Evolutionary conservation across 2,113 vertebrate species (phyloP).

Genomic region (Xenopus borealis): DNA sequence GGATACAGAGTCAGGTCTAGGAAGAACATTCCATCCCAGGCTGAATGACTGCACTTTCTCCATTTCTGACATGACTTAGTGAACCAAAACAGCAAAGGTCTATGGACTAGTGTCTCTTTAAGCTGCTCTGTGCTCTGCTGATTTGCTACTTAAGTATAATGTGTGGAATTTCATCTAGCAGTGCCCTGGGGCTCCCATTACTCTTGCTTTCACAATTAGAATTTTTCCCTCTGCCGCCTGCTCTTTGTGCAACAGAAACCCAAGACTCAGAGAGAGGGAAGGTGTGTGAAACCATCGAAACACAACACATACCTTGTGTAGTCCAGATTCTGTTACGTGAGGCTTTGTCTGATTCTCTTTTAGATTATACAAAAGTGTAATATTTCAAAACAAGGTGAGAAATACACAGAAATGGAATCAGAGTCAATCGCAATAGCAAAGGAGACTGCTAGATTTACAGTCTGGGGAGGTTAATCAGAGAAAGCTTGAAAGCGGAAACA

Average conservation of each 20-base stretch:
- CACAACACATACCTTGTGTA: too few species aligned
- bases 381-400: background rate
- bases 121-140: background rate
- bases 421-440: too few species aligned
- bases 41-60: too few species aligned
- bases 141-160: constrained; percentile 1
- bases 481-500: too few species aligned
- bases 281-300: too few species aligned
- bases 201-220: constrained; percentile 3
- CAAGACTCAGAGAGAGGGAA: background rate
- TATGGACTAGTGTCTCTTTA: background rate
- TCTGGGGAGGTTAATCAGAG: too few species aligned
- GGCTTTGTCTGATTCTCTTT: background rate
- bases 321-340: background rate
- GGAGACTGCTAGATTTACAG: too few species aligned
- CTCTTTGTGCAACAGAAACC: background rate
- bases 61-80: too few species aligned
- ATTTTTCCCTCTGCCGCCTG: constrained; percentile 9
- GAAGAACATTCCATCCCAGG: too few species aligned
- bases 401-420: too few species aligned
- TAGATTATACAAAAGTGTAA: background rate
- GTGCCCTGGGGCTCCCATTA: background rate
- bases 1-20: too few species aligned
- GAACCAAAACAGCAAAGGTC: too few species aligned
- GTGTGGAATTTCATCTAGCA: constrained; percentile 11